These are phyloP conservation scores for Eutrigla gurnardus DNA, from an alignment of 2,797 vertebrate genomes.

Conservation along the genomic window DNA sequence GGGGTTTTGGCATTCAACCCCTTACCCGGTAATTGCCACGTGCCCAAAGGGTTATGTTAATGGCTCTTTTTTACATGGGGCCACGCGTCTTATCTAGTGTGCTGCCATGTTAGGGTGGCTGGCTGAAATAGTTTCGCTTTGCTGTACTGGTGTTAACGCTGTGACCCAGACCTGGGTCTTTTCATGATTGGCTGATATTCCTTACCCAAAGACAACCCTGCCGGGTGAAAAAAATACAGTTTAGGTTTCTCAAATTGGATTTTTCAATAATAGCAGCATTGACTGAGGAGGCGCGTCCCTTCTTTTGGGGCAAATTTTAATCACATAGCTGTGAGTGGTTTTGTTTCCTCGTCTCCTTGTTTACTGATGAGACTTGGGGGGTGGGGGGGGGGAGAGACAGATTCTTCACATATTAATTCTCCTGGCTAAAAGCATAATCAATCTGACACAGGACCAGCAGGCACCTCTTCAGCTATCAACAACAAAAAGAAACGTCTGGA, in stretches of 20 bases:
- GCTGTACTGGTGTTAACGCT: constrained; percentile 20
- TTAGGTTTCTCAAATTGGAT: constrained; percentile 38
- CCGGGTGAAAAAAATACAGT: constrained; percentile 34
- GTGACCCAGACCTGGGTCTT: constrained; percentile 2
- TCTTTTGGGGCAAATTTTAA: constrained; percentile 75
- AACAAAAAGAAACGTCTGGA: constrained; percentile 67
- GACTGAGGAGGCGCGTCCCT: constrained; percentile 66
- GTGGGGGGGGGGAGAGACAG: constrained; percentile 66
- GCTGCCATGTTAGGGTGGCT: constrained; percentile 62
- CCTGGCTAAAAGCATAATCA: constrained; percentile 81
- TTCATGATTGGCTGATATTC: constrained; percentile 5
- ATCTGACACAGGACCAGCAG: constrained; percentile 73
- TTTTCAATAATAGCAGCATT: constrained; percentile 67
- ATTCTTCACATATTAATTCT: constrained; percentile 80
- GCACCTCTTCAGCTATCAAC: constrained; percentile 63
- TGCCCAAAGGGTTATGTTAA: constrained; percentile 79
- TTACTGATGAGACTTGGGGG: constrained; percentile 78
- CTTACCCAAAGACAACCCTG: background rate
- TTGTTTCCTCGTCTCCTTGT: constrained; percentile 75
- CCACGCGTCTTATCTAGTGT: constrained; percentile 66
- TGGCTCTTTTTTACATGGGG: constrained; percentile 77
- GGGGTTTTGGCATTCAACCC: constrained; percentile 81
- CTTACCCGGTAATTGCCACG: constrained; percentile 82
- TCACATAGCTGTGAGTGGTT: constrained; percentile 74
- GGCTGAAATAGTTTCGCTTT: constrained; percentile 52